Conservation (phyloP, 2,888 invertebrate species). For the Pyralis farinalis region DNA sequence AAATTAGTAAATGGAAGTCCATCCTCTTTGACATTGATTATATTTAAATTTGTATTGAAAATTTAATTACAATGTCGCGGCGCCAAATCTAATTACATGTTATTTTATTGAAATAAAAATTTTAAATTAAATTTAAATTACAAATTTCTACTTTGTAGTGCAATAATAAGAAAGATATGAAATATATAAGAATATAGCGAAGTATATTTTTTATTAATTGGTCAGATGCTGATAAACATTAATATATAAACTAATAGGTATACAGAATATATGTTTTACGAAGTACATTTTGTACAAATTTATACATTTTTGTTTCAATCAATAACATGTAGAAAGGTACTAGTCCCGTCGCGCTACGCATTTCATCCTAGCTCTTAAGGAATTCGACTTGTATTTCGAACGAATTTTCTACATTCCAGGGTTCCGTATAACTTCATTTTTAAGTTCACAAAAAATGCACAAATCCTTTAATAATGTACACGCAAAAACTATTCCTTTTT, state of each 20-base stretch:
- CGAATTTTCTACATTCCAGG: constrained; percentile 75
- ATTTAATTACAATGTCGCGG: constrained; percentile 48
- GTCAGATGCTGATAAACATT: no score
- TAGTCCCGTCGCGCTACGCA: constrained; percentile 75
- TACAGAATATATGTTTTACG: no score
- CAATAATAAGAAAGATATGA: no score
- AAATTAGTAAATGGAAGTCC: constrained; percentile 22
- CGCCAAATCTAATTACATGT: constrained; percentile 66
- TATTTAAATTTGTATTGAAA: constrained; percentile 31
- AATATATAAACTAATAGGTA: no score
- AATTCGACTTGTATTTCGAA: constrained; percentile 49
- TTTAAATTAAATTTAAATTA: not conserved
- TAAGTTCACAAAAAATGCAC: constrained; percentile 55
- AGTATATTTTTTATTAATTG: no score
- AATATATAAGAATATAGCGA: no score
- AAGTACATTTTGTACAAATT: no score
- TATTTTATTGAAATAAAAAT: constrained; percentile 47
- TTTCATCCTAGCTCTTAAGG: constrained; percentile 68
- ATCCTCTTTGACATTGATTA: constrained; percentile 22
- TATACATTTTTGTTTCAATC: constrained; percentile 31
- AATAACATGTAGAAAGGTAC: constrained; percentile 58
- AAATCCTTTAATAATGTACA: constrained; percentile 32
- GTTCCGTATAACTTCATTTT: constrained; percentile 43
- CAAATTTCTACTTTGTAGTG: not conserved
- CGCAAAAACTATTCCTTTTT: constrained; percentile 17